phyloP scores from a whole-genome alignment of 2,888 invertebrate species.

The Himalopsyche tibetana region DNA sequence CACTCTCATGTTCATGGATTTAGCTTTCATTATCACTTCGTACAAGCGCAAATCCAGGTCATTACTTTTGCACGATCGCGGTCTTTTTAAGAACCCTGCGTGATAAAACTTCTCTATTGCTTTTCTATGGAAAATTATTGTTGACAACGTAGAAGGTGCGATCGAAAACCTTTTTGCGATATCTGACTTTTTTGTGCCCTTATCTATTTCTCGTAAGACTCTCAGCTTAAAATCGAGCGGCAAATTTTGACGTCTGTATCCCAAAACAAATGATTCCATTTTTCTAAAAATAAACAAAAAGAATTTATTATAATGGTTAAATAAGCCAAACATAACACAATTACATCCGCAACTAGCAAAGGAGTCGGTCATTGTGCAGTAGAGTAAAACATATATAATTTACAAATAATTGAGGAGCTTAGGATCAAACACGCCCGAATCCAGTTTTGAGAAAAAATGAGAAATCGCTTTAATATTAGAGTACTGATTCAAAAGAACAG shows the following conservation, averaged over 20 bases:
- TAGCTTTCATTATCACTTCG: constrained; percentile 5
- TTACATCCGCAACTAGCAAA: too few relatives aligned
- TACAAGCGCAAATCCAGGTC: constrained; percentile 32
- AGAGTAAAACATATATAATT: too few relatives aligned
- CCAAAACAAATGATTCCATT: background rate
- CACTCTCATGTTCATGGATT: constrained; percentile 27
- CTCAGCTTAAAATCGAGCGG: constrained; percentile 6
- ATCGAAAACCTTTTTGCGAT: constrained; percentile 13
- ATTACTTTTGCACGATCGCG: constrained; percentile 22
- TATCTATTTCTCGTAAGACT: background rate
- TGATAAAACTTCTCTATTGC: constrained; percentile 3
- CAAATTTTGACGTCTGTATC: constrained; percentile 14
- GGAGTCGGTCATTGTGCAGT: too few relatives aligned
- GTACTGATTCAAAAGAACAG: too few relatives aligned
- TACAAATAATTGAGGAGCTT: too few relatives aligned
- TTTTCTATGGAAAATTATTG: constrained; percentile 22
- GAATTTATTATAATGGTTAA: background rate
- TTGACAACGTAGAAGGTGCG: background rate
- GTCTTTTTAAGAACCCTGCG: background rate
- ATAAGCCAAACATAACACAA: too few relatives aligned
- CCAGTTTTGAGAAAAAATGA: too few relatives aligned
- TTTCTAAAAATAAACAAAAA: background rate
- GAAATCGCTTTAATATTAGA: too few relatives aligned
- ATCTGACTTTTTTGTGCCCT: constrained; percentile 14
- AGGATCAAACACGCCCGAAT: too few relatives aligned